These are phyloP conservation scores for Pseudochirops cupreus DNA, from an alignment of 2,797 vertebrate genomes.

Conservation along the genomic window DNA sequence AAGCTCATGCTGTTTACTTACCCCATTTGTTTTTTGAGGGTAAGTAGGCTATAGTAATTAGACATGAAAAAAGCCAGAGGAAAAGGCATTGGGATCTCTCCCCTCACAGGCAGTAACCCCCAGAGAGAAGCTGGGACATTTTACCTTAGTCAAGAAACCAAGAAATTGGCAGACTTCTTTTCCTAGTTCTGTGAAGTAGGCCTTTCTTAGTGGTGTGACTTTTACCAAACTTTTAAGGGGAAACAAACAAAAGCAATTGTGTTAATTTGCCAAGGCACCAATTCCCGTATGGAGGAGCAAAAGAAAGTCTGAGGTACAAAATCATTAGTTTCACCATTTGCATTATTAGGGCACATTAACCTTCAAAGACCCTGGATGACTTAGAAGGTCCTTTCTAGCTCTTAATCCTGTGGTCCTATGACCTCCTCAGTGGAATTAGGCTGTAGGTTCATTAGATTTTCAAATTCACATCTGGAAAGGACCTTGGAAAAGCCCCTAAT, in stretches of 20 bases:
- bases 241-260: conserved; percentile 12
- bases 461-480: neutral
- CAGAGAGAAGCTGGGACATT: neutral
- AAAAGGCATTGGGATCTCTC: neutral
- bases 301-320: conserved; percentile 22
- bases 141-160: neutral
- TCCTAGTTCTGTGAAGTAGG: neutral
- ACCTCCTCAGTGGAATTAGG: neutral
- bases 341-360: neutral
- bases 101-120: neutral
- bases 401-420: neutral
- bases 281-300: neutral
- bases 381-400: neutral
- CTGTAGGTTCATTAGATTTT: neutral
- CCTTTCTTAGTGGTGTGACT: neutral
- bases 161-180: neutral
- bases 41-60: neutral
- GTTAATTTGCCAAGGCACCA: neutral
- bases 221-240: conserved; percentile 13
- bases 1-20: neutral
- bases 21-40: neutral
- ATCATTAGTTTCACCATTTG: conserved; percentile 2
- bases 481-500: neutral
- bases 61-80: neutral
- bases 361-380: neutral